Evolutionary conservation across 2,113 vertebrate species (phyloP), one percentile per base, ranked within the genome.

Genomic region (Cyanoderma ruficeps): DNA sequence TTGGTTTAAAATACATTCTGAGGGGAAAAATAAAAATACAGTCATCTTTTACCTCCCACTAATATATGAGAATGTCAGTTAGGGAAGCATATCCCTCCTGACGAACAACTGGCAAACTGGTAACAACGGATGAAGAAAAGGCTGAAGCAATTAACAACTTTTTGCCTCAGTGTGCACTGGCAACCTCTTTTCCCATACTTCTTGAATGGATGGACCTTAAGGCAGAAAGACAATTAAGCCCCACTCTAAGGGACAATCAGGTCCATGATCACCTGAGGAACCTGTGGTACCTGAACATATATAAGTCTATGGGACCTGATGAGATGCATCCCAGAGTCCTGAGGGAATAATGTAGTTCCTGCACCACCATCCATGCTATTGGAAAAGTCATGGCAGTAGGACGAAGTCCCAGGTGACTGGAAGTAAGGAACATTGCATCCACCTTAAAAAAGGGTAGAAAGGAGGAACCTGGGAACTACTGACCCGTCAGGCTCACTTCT

Each of bases 241-340:
- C 28, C n/a, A 56, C 11, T 24, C 4, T 13, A 24, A 30, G 8
- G 24, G 15, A 41, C 0, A 1, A 49, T 24, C n/a, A 41, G 19
- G n/a, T 20, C 49, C 30, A 65, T 30, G 59, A 41, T 12, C 41
- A 56, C 50, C n/a, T 30, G 50, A 64, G 25, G 25, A 61, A 39
- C 21, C 33, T 23, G 21, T 57, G 47, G 27, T 53, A 71, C 18
- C 13, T 14, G 11, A 9, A 39, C 1, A 3, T 10, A 28, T 6
- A 1, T 6, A 63, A 8, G 4, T 39, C 41, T 39, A 8, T n/a
- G 59, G 41, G n/a, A 15, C 41, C 21, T 28, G 28, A 47, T 28
- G 41, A n/a, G 49, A 39, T 47, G 22, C 6, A 33, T 21, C n/a
- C 41, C 57, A 27, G 14, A 46, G 33, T 33, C 39, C 68, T 72